Conservation (phyloP, 2,888 invertebrate genomes). For the Volucella zonaria region DNA sequence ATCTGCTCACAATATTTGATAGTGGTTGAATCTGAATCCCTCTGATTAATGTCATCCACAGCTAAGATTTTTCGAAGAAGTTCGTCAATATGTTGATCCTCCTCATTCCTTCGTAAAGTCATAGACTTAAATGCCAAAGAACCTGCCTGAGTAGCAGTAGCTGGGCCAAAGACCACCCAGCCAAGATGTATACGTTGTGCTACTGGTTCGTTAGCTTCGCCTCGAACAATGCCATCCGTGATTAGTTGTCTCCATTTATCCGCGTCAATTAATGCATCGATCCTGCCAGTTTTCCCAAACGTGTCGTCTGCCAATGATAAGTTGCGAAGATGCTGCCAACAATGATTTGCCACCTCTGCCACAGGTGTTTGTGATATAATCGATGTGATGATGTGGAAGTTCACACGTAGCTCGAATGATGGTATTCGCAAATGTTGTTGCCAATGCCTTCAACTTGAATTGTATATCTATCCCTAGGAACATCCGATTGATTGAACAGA, state of each 20-base stretch:
- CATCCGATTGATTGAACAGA: slow-evolving; percentile 35
- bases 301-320: background rate
- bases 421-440: background rate
- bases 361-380: slow-evolving; percentile 57
- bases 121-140: too few species aligned
- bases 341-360: slow-evolving; percentile 66
- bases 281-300: background rate
- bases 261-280: too few species aligned
- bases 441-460: slow-evolving; percentile 34
- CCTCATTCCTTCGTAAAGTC: too few species aligned
- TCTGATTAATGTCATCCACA: background rate
- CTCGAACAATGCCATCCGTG: background rate
- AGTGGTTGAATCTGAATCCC: background rate
- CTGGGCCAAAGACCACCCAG: too few species aligned
- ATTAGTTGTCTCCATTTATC: slow-evolving; percentile 5
- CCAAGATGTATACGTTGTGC: background rate
- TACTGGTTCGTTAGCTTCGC: background rate
- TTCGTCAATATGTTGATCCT: too few species aligned
- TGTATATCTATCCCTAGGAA: slow-evolving; percentile 9
- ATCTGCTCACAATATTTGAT: slow-evolving; percentile 19
- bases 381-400: background rate
- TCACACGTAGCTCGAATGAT: slow-evolving; percentile 19
- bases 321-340: slow-evolving; percentile 59
- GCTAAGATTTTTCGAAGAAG: background rate
- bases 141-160: too few species aligned